phyloP scores from a whole-genome alignment of 2,797 vertebrate species.

The Natrix natrix region DNA sequence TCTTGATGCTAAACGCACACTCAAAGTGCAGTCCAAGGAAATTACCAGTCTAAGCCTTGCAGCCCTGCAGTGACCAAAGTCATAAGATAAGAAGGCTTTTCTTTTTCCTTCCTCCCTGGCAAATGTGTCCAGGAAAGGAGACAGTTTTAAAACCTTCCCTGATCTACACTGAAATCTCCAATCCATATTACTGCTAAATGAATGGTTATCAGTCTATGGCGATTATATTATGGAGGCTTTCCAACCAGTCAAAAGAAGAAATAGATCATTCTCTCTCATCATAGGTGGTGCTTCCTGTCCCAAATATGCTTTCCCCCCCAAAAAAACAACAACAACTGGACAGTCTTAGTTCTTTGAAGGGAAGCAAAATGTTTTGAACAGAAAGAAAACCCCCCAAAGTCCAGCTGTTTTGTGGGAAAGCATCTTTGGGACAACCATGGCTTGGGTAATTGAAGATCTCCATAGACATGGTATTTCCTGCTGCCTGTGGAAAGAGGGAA shows the following conservation, averaged over 20 bases:
- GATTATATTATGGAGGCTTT: background rate
- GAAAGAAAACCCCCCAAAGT: no score
- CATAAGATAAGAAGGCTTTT: background rate
- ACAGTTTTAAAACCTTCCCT: background rate
- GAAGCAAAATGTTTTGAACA: no score
- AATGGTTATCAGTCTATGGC: background rate
- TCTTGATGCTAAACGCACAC: no score
- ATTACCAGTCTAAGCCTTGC: no score
- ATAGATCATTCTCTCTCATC: background rate
- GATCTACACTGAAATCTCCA: background rate
- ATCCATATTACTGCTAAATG: background rate
- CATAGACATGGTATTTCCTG: background rate
- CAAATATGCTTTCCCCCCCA: no score
- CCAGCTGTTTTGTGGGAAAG: no score
- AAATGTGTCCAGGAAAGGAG: background rate
- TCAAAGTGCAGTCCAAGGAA: no score
- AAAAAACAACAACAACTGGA: no score
- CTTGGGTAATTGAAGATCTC: no score
- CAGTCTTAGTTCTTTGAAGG: no score
- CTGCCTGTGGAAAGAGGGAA: background rate
- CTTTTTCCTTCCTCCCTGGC: background rate
- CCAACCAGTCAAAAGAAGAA: background rate
- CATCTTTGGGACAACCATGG: no score
- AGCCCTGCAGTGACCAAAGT: no score
- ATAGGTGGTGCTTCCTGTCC: background rate